phyloP scores from a whole-genome alignment of 2,888 invertebrate genomes.

The Trichogramma evanescens region DNA sequence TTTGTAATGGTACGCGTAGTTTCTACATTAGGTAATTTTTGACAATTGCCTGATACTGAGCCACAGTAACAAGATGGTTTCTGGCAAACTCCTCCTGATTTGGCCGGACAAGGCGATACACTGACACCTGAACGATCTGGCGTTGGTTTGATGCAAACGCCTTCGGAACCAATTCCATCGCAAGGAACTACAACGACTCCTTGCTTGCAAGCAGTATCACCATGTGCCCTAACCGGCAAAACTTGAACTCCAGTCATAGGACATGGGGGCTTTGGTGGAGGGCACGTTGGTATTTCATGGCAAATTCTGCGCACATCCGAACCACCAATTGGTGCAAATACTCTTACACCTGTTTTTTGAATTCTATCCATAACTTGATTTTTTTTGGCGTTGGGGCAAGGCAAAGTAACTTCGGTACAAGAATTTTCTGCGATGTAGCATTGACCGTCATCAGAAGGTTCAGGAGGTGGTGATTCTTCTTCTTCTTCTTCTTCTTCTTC shows the following conservation, averaged over 20 bases:
- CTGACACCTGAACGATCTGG: slow-evolving; percentile 38
- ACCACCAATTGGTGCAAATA: slow-evolving; percentile 30
- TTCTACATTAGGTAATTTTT: slow-evolving; percentile 21
- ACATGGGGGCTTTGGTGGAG: slow-evolving; percentile 27
- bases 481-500: slow-evolving; percentile 2
- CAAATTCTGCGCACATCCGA: slow-evolving; percentile 34
- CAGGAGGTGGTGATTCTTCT: slow-evolving; percentile 7
- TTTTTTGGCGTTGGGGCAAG: slow-evolving; percentile 32
- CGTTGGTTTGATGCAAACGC: slow-evolving; percentile 38
- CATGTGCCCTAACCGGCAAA: slow-evolving; percentile 38
- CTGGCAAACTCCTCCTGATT: slow-evolving; percentile 25
- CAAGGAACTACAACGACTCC: slow-evolving; percentile 43
- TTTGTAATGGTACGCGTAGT: slow-evolving; percentile 30
- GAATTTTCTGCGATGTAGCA: slow-evolving; percentile 35
- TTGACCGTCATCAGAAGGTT: slow-evolving; percentile 4
- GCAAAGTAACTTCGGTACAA: slow-evolving; percentile 27
- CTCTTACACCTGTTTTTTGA: slow-evolving; percentile 35
- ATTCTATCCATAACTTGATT: slow-evolving; percentile 32
- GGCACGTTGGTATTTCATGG: slow-evolving; percentile 27
- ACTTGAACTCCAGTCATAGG: slow-evolving; percentile 40
- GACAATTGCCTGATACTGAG: slow-evolving; percentile 32
- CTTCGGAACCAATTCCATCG: slow-evolving; percentile 34
- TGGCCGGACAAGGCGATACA: slow-evolving; percentile 37
- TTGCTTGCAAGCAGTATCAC: slow-evolving; percentile 34
- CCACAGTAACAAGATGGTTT: slow-evolving; percentile 30